Conservation (phyloP, 2,888 invertebrate species). For the Heliconius aoede region DNA sequence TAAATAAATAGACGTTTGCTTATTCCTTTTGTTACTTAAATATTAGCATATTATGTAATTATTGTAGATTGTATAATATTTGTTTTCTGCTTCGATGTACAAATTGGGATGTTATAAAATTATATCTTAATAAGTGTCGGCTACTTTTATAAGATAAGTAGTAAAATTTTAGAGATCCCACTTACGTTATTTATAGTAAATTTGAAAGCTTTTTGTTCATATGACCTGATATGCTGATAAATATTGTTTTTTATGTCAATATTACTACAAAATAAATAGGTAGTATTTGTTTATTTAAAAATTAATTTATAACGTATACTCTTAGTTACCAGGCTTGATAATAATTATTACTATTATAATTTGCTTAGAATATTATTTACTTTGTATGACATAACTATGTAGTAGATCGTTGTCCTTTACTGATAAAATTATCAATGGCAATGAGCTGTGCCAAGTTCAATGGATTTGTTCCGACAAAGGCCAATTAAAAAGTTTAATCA, state of each 20-base stretch:
- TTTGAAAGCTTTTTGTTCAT: too few relatives aligned
- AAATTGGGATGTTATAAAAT: background rate
- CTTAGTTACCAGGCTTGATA: background rate
- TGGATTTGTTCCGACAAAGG: background rate
- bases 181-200: too few relatives aligned
- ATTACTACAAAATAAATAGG: too few relatives aligned
- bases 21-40: constrained; percentile 7
- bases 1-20: background rate
- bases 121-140: background rate
- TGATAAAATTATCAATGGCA: constrained; percentile 34
- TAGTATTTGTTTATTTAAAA: too few relatives aligned
- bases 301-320: too few relatives aligned
- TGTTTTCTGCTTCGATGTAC: background rate
- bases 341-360: background rate
- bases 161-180: background rate
- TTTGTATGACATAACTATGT: constrained; percentile 1
- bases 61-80: constrained; percentile 8
- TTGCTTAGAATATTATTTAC: background rate
- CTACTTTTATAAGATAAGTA: background rate
- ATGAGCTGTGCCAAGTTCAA: constrained; percentile 37
- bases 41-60: constrained; percentile 10
- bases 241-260: too few relatives aligned
- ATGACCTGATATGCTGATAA: too few relatives aligned
- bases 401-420: constrained; percentile 26
- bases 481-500: background rate